Percentiles rank a stretch among this genome's conserved stretches.
These are phyloP conservation scores for Frankliniella fusca DNA, from an alignment of 2,888 invertebrate genomes.

Conservation along the genomic window DNA sequence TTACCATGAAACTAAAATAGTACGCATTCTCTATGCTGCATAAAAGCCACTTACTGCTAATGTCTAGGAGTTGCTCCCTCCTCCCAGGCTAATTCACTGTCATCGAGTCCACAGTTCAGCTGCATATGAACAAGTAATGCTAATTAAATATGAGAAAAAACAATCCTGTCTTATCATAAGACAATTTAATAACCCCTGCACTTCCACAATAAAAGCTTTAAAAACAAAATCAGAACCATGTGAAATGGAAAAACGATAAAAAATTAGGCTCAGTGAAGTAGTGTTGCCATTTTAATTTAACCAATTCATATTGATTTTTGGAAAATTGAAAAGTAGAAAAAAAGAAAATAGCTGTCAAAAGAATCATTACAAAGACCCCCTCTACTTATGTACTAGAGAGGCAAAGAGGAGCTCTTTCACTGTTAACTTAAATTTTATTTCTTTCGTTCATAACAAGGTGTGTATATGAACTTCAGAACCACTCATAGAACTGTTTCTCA, in stretches of 20 bases:
- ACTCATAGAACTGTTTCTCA: too few species aligned
- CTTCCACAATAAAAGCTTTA: not conserved
- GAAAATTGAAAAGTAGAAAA: not conserved
- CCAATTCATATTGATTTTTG: too few species aligned
- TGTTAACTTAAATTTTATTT: too few species aligned
- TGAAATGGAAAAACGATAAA: too few species aligned
- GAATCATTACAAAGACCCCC: not conserved
- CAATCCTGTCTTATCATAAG: not conserved
- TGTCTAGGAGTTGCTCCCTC: slow-evolving; percentile 20
- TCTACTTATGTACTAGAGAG: too few species aligned
- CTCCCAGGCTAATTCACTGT: slow-evolving; percentile 26
- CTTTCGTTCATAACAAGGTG: not conserved
- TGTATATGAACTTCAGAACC: not conserved
- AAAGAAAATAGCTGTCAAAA: not conserved
- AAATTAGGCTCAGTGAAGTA: too few species aligned
- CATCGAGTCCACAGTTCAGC: slow-evolving; percentile 25
- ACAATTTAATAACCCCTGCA: not conserved
- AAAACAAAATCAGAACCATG: too few species aligned
- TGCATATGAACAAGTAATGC: slow-evolving; percentile 17
- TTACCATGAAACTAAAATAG: not conserved
- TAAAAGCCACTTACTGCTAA: slow-evolving; percentile 18
- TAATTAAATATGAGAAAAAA: not conserved
- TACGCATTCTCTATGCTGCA: not conserved
- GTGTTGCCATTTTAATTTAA: too few species aligned
- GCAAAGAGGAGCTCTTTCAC: too few species aligned